Conservation (phyloP, 2,888 invertebrate species). For the Polyommatus icarus region DNA sequence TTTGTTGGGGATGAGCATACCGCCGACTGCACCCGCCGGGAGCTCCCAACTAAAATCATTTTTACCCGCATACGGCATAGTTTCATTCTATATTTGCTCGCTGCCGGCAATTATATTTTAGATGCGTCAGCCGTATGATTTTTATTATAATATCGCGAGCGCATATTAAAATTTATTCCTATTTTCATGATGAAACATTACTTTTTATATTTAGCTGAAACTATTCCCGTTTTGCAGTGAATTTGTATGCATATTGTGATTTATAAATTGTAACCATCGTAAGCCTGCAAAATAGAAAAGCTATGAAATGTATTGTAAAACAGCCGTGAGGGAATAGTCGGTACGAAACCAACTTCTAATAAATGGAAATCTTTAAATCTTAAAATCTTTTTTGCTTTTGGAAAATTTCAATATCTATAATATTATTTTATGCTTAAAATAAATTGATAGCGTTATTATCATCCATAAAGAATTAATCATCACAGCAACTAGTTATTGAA, state of each 20-base stretch:
- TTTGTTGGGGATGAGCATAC: not conserved
- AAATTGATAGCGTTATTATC: not conserved
- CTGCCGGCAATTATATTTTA: slow-evolving; percentile 18
- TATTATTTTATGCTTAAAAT: not conserved
- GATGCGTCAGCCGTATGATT: slow-evolving; percentile 17
- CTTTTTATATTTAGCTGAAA: not conserved
- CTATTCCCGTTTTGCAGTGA: not conserved
- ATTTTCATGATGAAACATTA: slow-evolving; percentile 8
- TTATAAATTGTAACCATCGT: not conserved
- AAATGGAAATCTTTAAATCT: no score
- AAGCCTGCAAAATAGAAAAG: not conserved
- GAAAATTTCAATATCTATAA: not conserved
- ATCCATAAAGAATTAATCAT: not conserved
- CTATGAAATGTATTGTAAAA: no score
- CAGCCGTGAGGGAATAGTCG: no score
- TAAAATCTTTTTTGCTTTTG: not conserved
- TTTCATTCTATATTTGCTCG: slow-evolving; percentile 18
- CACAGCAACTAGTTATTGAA: not conserved
- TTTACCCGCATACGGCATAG: slow-evolving; percentile 24
- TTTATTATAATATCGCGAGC: slow-evolving; percentile 16
- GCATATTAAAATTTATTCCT: not conserved
- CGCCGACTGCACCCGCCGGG: not conserved
- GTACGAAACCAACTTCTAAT: no score
- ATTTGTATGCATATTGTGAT: not conserved
- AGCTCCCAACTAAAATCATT: slow-evolving; percentile 2